Evolutionary conservation across 64 coral and sea anemone species (phyloP).

Genomic region (Astreopora myriophthalma): DNA sequence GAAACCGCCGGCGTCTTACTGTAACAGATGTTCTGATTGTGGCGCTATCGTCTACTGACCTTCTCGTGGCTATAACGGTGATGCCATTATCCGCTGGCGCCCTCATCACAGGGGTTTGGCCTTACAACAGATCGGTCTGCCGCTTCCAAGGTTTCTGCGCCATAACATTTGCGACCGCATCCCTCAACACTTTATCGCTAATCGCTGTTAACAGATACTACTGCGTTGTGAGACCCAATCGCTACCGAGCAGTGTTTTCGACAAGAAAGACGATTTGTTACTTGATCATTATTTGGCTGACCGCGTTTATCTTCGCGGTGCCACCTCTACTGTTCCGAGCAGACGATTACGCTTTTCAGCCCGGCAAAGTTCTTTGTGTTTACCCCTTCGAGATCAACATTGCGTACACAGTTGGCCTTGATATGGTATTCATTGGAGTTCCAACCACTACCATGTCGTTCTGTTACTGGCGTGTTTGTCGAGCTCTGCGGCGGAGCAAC

Average conservation of each 20-base stretch:
- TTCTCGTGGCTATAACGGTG: constrained; percentile 56
- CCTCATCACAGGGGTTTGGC: constrained; percentile 60
- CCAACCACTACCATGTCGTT: constrained; percentile 5
- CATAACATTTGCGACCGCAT: constrained; percentile 66
- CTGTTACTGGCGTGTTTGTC: constrained; percentile 60
- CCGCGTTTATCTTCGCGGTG: background rate
- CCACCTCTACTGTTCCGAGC: background rate
- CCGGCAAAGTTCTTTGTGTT: constrained; percentile 47
- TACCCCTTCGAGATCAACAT: constrained; percentile 55
- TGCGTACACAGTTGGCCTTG: background rate
- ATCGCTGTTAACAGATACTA: constrained; percentile 89
- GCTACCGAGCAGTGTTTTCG: constrained; percentile 71
- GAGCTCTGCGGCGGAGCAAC: background rate
- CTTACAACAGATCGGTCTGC: constrained; percentile 42
- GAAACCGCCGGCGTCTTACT: constrained; percentile 62
- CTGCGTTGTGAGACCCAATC: constrained; percentile 82
- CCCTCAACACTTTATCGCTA: constrained; percentile 70
- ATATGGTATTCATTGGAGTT: constrained; percentile 7
- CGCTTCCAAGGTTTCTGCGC: constrained; percentile 71
- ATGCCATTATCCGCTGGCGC: constrained; percentile 61
- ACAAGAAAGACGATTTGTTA: constrained; percentile 52
- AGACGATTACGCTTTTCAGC: constrained; percentile 7
- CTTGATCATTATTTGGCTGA: constrained; percentile 23
- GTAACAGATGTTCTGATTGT: constrained; percentile 80
- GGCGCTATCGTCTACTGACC: constrained; percentile 59